Evolutionary conservation across 2,888 invertebrate genomes (phyloP), one percentile per base, ranked within the genome.

Genomic region (Dynastes hyllus): DNA sequence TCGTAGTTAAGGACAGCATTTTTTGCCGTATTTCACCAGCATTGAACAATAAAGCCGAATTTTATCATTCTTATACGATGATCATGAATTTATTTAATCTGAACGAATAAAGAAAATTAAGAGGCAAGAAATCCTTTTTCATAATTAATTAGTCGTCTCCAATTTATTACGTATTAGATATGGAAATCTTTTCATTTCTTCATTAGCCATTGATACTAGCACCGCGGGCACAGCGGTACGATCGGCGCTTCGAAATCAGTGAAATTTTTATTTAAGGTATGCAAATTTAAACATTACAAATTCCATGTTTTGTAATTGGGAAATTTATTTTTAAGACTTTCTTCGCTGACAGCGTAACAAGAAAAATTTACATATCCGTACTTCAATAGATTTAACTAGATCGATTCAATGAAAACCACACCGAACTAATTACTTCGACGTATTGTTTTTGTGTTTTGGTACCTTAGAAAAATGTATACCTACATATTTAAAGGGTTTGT

Each of bases 301-400:
- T 83, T 82, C 82, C 81, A 82, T 83, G 82, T 82, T 83, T 83
- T 81, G 81, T 83, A 82, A 83, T 82, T 82, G 82, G 81, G 80
- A 82, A 80, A 83, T 84, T 84, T 83, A 81, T 82, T 82, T 22
- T 82, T 80, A 82, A 81, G 80, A 78, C 79, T 69, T 76, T 69
- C 51, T 79, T 79, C 29, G 22, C 9, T 22, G 22, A 16, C 55
- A 2, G 55, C 2, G 55, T 22, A 16, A 22, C 22, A 13, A 58
- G 29, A 61, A 29, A 70, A 79, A 76, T 79, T 79, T 79, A 69
- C 79, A 76, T 79, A 58, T 22, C 8, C 8, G 2, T 22, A 16
- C 22, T 29, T 32, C 29, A 27, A 55, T 65, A 79, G 76, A 76
- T 81, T 58, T 58, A 22, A 6, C 6, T 22, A 5, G n/a, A 58